Evolutionary conservation across 2,888 invertebrate genomes (phyloP).

Genomic region (Drosophila eohydei): DNA sequence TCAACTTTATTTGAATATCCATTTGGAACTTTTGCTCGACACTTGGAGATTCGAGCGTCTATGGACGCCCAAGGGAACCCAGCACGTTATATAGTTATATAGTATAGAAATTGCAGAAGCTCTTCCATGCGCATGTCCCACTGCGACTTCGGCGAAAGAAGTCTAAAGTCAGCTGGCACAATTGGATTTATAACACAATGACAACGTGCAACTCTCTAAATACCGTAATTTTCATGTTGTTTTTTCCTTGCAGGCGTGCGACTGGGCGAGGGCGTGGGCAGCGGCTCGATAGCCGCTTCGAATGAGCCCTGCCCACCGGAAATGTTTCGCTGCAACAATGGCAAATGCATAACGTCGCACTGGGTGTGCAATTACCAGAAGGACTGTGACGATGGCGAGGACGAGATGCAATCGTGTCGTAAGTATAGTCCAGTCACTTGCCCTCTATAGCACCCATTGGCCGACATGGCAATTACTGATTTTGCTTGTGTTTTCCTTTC

Average conservation of each 20-base stretch:
- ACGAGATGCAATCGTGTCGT: conserved; percentile 96
- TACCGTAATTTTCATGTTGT: background rate
- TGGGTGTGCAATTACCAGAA: conserved; percentile 97
- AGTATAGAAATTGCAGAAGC: background rate
- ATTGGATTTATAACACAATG: background rate
- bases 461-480: background rate
- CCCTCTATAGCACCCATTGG: background rate
- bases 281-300: conserved; percentile 67
- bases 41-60: background rate
- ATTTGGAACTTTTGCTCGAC: background rate
- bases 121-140: background rate
- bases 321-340: conserved; percentile 93
- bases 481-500: too few species aligned
- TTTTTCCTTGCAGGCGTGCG: conserved; percentile 63
- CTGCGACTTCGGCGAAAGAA: background rate
- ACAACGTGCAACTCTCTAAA: conserved; percentile 8
- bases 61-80: background rate
- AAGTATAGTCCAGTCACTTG: conserved; percentile 86
- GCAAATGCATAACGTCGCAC: conserved; percentile 93
- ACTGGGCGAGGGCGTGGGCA: conserved; percentile 64
- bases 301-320: conserved; percentile 88
- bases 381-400: conserved; percentile 96
- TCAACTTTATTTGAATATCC: conserved; percentile 2
- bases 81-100: background rate
- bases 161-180: conserved; percentile 3